Base-by-base conservation (phyloP, 1,140 invertebrate species). In the Goniozus legneri region DNA sequence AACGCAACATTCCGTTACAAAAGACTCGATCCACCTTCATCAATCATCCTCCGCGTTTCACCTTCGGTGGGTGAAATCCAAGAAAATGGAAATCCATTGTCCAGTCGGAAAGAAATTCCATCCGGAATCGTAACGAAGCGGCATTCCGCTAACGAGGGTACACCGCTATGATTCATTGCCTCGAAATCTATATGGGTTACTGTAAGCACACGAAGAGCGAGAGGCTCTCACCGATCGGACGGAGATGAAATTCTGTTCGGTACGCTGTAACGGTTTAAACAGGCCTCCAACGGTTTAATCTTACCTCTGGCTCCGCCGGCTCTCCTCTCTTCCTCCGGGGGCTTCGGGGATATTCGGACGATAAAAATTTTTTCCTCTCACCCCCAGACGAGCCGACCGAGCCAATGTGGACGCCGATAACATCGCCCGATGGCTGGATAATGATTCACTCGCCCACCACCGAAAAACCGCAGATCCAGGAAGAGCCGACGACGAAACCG, bases 361-460 rank as follows among this genome's bases (percentile, higher is more conserved):
- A 27, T 27, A 27, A 27, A 27, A 27, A 6, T 27, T 18, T 47
- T 55, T 63, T 62, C 6, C n/a, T n/a, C n/a, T n/a, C n/a, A n/a
- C n/a, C n/a, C n/a, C n/a, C 65, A 79, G 77, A 77, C 53, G 43
- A 60, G 13, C n/a, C n/a, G n/a, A 57, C 63, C 4, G 56, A 64
- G 31, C 62, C 62, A 13, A 70, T 75, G 38, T 82, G 80, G 80
- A 76, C 78, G 4, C 77, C 80, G 3, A 76, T 80, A 44, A 82
- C 80, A 8, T 77, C 81, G 15, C 79, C 82, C 27, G 81, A 83
- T 54, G 79, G 80, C n/a, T 86, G 84, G 84, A 77, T 85, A 14
- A 71, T 84, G 35, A 70, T 82, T 43, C 74, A 67, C 32, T 73
- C 67, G n/a, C 66, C 65, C 13, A 66, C 67, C 7, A 69, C 66